Base-by-base conservation (phyloP, 1,140 invertebrate species). In the Leptinotarsa texana region DNA sequence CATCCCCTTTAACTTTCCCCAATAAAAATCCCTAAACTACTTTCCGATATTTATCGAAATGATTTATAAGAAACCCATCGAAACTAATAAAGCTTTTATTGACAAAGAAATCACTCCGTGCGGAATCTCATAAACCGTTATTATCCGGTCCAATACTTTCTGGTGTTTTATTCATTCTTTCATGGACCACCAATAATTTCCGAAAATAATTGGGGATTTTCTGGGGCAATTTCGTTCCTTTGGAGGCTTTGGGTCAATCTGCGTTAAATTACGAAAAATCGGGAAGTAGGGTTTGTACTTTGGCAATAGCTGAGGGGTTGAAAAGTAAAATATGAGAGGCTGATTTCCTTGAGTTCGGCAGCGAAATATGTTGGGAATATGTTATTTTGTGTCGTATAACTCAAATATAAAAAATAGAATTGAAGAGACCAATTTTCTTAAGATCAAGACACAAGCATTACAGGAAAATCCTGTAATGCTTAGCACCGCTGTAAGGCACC, bases 11-110 rank as follows among this genome's bases (percentile, higher is more conserved):
- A 57, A 57, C 1, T 3, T 15, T 3, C n/a, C 0, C 3, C 51
- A 57, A 57, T 57, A 57, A 57, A 57, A 18, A 57, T 8, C n/a
- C 17, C 51, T 4, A 17, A 57, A 57, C 51, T 57, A 57, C 51
- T 57, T 15, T 18, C 51, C 15, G 51, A 57, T 57, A 57, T 57
- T 57, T 18, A 6, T 18, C 51, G n/a, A 57, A 57, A 57, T 57
- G 51, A 57, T 57, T 57, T 57, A 57, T 57, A 18, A 17, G 15
- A 4, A 18, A 57, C n/a, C 51, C 13, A 57, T 57, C n/a, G 17
- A 57, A 57, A 57, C 51, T 57, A 57, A 57, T 57, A 18, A 57
- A 57, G 51, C n/a, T 57, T 57, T 57, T 57, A 57, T 57, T 57
- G 51, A 57, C 51, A 57, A 57, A 57, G 51, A 18, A 57, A 57